Conservation (phyloP, 2,888 invertebrate genomes). For the Hemistola chrysoprasaria region DNA sequence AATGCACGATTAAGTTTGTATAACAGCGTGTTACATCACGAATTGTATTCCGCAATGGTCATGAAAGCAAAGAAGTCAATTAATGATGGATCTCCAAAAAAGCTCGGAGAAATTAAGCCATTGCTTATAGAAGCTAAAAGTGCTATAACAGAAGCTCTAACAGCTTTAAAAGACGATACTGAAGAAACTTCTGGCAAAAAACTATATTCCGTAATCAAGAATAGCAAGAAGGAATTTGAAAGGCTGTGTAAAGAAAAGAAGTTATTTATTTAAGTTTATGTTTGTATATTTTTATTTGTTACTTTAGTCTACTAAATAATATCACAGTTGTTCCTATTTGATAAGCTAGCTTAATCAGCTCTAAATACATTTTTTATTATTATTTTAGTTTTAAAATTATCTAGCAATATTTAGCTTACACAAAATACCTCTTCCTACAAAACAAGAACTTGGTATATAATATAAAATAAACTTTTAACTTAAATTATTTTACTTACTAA, state of each 20-base stretch:
- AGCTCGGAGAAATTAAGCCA: conserved; percentile 57
- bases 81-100: conserved; percentile 43
- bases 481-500: too few species aligned
- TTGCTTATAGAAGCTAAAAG: conserved; percentile 69
- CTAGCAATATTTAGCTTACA: too few species aligned
- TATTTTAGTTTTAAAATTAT: too few species aligned
- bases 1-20: conserved; percentile 88
- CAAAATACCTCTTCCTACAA: too few species aligned
- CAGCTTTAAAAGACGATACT: conserved; percentile 73
- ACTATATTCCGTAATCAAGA: conserved; percentile 67
- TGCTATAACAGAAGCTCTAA: conserved; percentile 66
- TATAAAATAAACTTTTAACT: too few species aligned
- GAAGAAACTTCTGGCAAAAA: conserved; percentile 81
- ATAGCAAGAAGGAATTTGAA: conserved; percentile 72
- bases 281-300: conserved; percentile 17
- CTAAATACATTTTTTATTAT: too few species aligned
- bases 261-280: conserved; percentile 38
- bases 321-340: conserved; percentile 50
- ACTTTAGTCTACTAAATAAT: conserved; percentile 31
- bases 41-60: conserved; percentile 83
- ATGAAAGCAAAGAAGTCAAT: conserved; percentile 72
- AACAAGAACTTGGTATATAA: too few species aligned
- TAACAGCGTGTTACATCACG: conserved; percentile 88
- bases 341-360: too few species aligned
- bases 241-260: conserved; percentile 74